These are phyloP conservation scores for Archips xylosteana DNA, from an alignment of 2,888 invertebrate species.

Conservation along the genomic window DNA sequence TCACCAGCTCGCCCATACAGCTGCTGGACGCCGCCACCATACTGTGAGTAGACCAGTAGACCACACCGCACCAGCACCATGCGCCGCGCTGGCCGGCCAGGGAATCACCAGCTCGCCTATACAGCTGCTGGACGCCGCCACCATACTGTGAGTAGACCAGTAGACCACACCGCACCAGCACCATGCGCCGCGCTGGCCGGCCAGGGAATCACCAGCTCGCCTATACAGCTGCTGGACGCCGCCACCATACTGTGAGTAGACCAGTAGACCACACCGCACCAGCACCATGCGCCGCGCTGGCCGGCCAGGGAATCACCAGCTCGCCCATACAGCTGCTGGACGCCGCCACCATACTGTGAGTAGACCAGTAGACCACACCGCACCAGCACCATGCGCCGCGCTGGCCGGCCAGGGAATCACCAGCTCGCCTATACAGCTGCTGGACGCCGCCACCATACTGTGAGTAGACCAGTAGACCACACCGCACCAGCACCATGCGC, in stretches of 20 bases:
- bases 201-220: constrained; percentile 87
- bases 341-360: constrained; percentile 89
- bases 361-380: too few species aligned
- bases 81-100: constrained; percentile 77
- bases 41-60: constrained; percentile 54
- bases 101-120: constrained; percentile 90
- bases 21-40: constrained; percentile 93
- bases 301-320: constrained; percentile 86
- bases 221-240: constrained; percentile 92
- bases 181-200: constrained; percentile 86
- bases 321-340: constrained; percentile 91
- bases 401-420: too few species aligned
- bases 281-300: constrained; percentile 70
- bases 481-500: too few species aligned
- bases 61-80: constrained; percentile 83
- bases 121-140: constrained; percentile 93
- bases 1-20: constrained; percentile 90
- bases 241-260: constrained; percentile 87
- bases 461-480: too few species aligned
- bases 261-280: too few species aligned
- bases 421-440: too few species aligned
- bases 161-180: constrained; percentile 64
- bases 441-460: too few species aligned
- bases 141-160: constrained; percentile 78
- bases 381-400: too few species aligned